Evolutionary conservation across 2,888 invertebrate species (phyloP), one percentile per base, ranked within the genome.

Genomic region (Schrankia costaestrigalis): DNA sequence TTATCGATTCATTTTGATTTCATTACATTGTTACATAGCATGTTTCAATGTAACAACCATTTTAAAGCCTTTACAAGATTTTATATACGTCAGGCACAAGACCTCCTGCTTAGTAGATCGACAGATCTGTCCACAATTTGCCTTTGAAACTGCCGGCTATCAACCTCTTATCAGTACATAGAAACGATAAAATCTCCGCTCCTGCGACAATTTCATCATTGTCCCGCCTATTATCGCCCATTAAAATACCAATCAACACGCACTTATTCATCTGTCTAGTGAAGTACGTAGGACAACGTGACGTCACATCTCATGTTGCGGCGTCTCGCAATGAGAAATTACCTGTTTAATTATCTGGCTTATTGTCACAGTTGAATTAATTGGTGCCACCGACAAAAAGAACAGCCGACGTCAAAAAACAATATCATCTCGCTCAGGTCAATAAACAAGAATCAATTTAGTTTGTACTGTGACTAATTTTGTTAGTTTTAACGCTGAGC

Each of bases 151-250:
- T 64, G 76, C 85, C 84, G 81, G 71, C 78, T 54, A 73, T 76
- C 74, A 60, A 56, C 52, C 58, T 58, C 76, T 84, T 84, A 85
- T 86, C 86, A 75, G 70, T 53, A 56, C 65, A 73, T 72, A 72
- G 75, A 73, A 64, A 67, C 63, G 85, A 85, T 85, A 83, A 70
- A 69, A 84, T 85, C 85, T 76, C 58, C 60, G 52, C 56, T n/a
- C n/a, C 59, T 61, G 69, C 71, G 72, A 76, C 78, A 72, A 84
- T 80, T 78, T 71, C 69, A 68, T 84, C 79, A 81, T 85, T 86
- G 86, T 86, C 78, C 84, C 83, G 83, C 80, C 83, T 75, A 84
- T 86, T 85, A 81, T 75, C 81, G 80, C 78, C 75, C 77, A 79
- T 85, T 84, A 82, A 82, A 80, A 81, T 76, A 72, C 84, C 85